Evolutionary conservation across 1,140 invertebrate species (phyloP), one percentile per base, ranked within the genome.

Genomic region (Sogatella furcifera): DNA sequence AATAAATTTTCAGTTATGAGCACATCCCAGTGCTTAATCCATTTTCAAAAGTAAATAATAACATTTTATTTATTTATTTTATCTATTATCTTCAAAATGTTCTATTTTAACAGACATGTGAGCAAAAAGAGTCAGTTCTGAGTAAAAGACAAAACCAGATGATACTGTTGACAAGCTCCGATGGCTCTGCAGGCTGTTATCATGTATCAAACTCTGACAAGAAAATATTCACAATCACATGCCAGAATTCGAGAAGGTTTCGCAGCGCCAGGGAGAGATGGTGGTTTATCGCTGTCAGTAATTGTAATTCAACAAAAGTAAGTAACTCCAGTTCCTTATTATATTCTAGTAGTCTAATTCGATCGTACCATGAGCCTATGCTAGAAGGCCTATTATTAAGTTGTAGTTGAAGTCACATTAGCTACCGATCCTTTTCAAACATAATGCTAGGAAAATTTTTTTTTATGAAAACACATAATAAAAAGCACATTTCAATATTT

Each of bases 241-340:
- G 66, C 49, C 63, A 66, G 44, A 57, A 65, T 28, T 59, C 78
- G 0, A 73, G 84, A 63, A 73, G 78, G 19, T 89, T 89, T 70
- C 69, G 77, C 2, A 84, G 82, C 14, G 79, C 82, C 0, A 76
- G 87, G 55, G 84, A 86, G 65, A 68, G 86, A 58, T 89, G 86
- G 86, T 89, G 87, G 86, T 89, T 86, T 67, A 80, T 89, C 28
- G 84, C 84, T 8, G 73, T 89, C 31, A 84, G 83, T 64, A 86
- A 86, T 64, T 89, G 87, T 67, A 79, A 84, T 46, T 77, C 77
- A 55, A 74, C 73, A 17, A 81, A 83, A 76, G 83, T 82, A 69
- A 62, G 57, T 63, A 31, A 59, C 11, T 10, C 6, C 2, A 59
- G 34, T 28, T 21, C 22, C 44, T 15, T 46, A 15, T 46, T 15